phyloP scores from a whole-genome alignment of 2,888 invertebrate species.

The Zygaena filipendulae region DNA sequence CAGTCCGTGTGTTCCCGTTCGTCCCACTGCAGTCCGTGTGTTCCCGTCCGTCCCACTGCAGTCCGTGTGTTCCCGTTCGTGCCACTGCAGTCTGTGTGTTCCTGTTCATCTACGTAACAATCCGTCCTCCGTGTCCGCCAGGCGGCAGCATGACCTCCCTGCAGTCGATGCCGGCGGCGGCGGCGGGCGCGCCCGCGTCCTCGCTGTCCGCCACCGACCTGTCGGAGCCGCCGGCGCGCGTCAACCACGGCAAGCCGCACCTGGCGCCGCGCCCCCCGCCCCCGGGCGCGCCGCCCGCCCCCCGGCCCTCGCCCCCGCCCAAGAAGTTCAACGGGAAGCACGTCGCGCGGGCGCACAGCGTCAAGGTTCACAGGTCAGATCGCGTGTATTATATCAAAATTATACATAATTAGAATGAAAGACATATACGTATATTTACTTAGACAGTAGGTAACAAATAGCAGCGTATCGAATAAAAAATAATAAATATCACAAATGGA shows the following conservation, averaged over 20 bases:
- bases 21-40: too few species aligned
- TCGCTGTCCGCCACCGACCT: constrained; percentile 56
- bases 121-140: too few species aligned
- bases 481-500: too few species aligned
- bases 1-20: too few species aligned
- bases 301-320: constrained; percentile 75
- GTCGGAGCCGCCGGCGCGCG: constrained; percentile 57
- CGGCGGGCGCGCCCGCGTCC: constrained; percentile 37
- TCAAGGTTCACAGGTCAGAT: constrained; percentile 81
- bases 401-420: background rate
- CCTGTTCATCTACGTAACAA: too few species aligned
- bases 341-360: constrained; percentile 83
- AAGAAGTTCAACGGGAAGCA: constrained; percentile 72
- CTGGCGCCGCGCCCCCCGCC: constrained; percentile 85
- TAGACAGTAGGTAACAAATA: too few species aligned
- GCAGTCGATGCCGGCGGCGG: constrained; percentile 35
- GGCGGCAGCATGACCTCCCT: constrained; percentile 61
- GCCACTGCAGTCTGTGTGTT: too few species aligned
- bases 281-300: constrained; percentile 38
- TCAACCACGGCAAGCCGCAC: constrained; percentile 81
- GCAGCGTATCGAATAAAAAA: too few species aligned
- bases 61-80: too few species aligned
- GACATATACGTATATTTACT: too few species aligned
- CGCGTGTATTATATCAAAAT: too few species aligned
- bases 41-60: too few species aligned